Base-by-base conservation (phyloP, 2,888 invertebrate species). In the Drosophila koepferae region DNA sequence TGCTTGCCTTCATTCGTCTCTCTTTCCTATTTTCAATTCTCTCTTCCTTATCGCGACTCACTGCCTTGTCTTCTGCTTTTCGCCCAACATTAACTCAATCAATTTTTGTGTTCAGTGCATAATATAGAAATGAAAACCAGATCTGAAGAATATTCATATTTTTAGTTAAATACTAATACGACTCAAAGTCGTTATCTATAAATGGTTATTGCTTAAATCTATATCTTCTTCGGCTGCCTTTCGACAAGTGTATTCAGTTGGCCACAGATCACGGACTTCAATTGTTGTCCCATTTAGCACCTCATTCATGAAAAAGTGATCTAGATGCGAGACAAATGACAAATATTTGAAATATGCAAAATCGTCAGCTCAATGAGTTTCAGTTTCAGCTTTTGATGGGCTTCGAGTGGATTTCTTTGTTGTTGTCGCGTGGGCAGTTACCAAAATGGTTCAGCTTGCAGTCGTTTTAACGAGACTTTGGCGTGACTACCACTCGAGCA, bases 401-500 rank as follows among this genome's bases (percentile, higher is more conserved):
- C 14, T 18, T 14, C 51, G 51, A 51, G 34, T 36, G 36, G 1
- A 4, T 28, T 28, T 18, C 46, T 44, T 48, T 38, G 56, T 16
- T 10, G 31, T 62, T 58, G 63, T 67, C 64, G 70, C 69, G 80
- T 74, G 76, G 84, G 86, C 64, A 64, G 65, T 43, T 65, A 61
- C 58, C 68, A 65, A 77, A 83, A 76, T 82, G 63, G 71, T 68
- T 69, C 71, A 71, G 66, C 44, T 16, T 18, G 38, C 3, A 51
- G 51, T 6, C 12, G 62, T 46, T 66, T 34, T 54, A 38, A 53
- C 53, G 65, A 44, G 20, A 69, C 51, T 49, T 65, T 51, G 61
- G 70, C 84, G 84, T 84, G 82, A 83, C 82, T 80, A 31, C 40
- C 56, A 49, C 28, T 56, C 34, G 59, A 80, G 61, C 73, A 60